Evolutionary conservation across 1,140 invertebrate species (phyloP), one percentile per base, ranked within the genome.

Genomic region (Habropoda laboriosa): DNA sequence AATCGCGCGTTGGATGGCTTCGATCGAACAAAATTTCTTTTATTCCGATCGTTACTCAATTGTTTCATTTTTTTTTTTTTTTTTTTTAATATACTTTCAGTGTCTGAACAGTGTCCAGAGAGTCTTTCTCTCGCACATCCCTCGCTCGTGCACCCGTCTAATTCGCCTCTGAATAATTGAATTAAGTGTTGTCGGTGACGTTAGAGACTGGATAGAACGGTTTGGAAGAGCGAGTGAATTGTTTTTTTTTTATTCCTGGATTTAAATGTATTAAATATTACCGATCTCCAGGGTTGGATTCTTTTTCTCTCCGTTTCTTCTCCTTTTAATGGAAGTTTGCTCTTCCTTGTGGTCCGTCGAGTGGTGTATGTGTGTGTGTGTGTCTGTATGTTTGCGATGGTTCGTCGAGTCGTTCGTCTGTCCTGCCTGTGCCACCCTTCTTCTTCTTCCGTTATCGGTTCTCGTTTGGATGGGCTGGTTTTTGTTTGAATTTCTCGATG

Each of bases 1-100:
- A 81, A 88, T 89, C 80, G 85, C 78, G 85, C 51, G 53, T 58
- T 91, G 90, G 90, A 92, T 92, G 90, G 89, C 91, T 91, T 88
- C 88, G 88, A 86, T 85, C 90, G 82, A 87, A 89, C 91, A 86
- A 88, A 86, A 81, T n/a, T 2, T 24, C 30, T 13, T 40, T 57
- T n/a, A 8, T 18, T 35, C 13, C 35, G 24, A 53, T 70, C 53
- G 47, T 72, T n/a, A 49, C 47, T n/a, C 18, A 10, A 1, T 63
- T 49, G 5, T 35, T 0, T 1, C n/a, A 58, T 45, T 58, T 51
- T 45, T 68, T 68, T 64, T 58, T 76, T 38, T 35, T 12, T 13
- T 35, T 0, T 49, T 16, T 21, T 0, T n/a, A 18, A 49, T 49
- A 24, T 55, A 24, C 51, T 55, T 55, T 55, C 24, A 24, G 51